phyloP scores from a whole-genome alignment of 1,140 invertebrate species.

The Gonatopus flavifemur region DNA sequence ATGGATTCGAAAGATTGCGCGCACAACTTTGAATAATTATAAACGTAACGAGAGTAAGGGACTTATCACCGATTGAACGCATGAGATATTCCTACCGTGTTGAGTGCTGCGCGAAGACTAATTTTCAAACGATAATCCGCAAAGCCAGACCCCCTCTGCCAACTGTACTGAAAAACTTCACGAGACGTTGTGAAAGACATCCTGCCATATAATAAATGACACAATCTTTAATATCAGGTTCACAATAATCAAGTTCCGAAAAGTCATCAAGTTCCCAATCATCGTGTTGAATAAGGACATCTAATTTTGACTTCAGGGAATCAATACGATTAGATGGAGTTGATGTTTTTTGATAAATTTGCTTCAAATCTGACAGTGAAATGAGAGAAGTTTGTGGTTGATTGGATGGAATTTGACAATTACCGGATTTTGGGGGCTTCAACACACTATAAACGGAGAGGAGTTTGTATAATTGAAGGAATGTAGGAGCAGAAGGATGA shows the following conservation, averaged over 20 bases:
- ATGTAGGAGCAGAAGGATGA: constrained; percentile 2
- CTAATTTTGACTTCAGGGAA: constrained; percentile 2
- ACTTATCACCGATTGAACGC: no score
- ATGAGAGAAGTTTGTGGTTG: neutral
- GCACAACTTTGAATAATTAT: no score
- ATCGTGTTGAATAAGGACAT: constrained; percentile 5
- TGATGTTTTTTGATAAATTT: constrained; percentile 4
- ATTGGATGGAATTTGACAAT: constrained; percentile 2
- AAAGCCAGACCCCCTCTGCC: no score
- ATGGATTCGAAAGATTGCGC: no score
- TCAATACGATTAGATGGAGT: neutral
- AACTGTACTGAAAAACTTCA: no score
- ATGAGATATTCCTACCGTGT: no score
- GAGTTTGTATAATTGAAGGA: constrained; percentile 12
- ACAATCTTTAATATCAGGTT: constrained; percentile 6
- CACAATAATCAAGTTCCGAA: constrained; percentile 6
- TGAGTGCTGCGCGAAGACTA: no score
- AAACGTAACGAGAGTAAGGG: no score
- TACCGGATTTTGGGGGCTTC: constrained; percentile 2
- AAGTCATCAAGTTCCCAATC: constrained; percentile 17
- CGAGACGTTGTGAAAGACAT: no score
- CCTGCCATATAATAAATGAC: constrained; percentile 14
- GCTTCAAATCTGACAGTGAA: constrained; percentile 6
- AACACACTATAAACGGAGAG: neutral
- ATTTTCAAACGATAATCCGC: no score